phyloP scores from a whole-genome alignment of 2,113 vertebrate genomes.

The Glaucidium brasilianum region DNA sequence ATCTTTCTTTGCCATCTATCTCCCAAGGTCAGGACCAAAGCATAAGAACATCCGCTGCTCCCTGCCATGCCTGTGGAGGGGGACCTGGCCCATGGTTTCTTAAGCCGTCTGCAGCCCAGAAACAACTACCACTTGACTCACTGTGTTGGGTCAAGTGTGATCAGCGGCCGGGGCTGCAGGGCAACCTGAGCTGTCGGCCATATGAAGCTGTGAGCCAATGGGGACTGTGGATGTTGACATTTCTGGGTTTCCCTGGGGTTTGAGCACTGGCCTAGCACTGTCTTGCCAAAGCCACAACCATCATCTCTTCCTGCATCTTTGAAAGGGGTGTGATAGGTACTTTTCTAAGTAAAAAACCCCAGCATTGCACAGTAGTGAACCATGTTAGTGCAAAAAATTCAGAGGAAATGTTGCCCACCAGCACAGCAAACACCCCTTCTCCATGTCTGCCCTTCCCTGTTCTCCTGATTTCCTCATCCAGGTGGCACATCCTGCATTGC shows the following conservation, averaged over 20 bases:
- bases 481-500: not conserved
- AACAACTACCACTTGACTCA: not conserved
- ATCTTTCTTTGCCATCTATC: not conserved
- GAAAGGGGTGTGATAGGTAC: not conserved
- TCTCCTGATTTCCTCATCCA: not conserved
- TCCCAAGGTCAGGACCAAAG: not conserved
- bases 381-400: not conserved
- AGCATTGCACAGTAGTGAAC: not conserved
- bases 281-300: not conserved
- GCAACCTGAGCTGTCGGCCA: not conserved
- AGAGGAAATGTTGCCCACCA: not conserved
- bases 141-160: not conserved
- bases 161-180: not conserved
- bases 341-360: not conserved
- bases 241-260: not conserved
- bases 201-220: not conserved
- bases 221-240: not conserved
- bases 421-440: not conserved
- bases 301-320: not conserved
- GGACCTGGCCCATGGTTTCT: not conserved
- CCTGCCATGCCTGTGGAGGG: accelerated
- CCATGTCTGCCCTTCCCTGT: not conserved
- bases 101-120: not conserved
- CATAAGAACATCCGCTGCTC: accelerated
- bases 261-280: not conserved